Evolutionary conservation across 1,140 invertebrate genomes (phyloP).

Genomic region (Platyscapa corneri): DNA sequence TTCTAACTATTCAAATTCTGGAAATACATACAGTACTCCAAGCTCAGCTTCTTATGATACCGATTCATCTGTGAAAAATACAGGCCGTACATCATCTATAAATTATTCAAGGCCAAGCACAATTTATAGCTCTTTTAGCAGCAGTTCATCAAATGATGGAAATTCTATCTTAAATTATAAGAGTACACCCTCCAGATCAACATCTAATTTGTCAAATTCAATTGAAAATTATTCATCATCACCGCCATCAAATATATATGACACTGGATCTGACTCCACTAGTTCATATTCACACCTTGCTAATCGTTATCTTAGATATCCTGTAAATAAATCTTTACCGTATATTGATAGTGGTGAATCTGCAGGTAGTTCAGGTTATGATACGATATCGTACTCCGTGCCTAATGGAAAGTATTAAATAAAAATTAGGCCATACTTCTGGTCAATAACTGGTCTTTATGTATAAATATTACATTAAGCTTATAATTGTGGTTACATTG

Average conservation of each 20-base stretch:
- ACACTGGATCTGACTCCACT: background rate
- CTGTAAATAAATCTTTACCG: conserved; percentile 46
- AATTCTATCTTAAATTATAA: conserved; percentile 30
- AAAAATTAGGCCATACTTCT: conserved; percentile 29
- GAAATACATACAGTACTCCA: conserved; percentile 52
- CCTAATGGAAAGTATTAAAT: conserved; percentile 59
- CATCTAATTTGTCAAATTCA: conserved; percentile 41
- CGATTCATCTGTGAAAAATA: conserved; percentile 18
- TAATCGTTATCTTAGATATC: conserved; percentile 63
- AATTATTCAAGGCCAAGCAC: background rate
- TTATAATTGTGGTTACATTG: background rate
- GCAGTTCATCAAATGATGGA: background rate
- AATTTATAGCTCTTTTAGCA: conserved; percentile 15
- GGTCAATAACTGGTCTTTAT: background rate
- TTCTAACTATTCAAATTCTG: conserved; percentile 53
- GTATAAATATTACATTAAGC: background rate
- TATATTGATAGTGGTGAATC: conserved; percentile 40
- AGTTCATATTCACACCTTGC: conserved; percentile 59
- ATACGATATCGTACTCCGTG: conserved; percentile 72
- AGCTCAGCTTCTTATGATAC: conserved; percentile 20
- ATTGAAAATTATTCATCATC: conserved; percentile 29
- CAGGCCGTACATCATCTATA: conserved; percentile 42
- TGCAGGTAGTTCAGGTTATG: conserved; percentile 61
- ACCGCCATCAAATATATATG: background rate
- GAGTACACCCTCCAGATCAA: background rate